A percentile compares a stretch with the other conserved stretches of the same genome.
Evolutionary conservation across 2,113 vertebrate species (phyloP).

Genomic region (Psephotus haematonotus): DNA sequence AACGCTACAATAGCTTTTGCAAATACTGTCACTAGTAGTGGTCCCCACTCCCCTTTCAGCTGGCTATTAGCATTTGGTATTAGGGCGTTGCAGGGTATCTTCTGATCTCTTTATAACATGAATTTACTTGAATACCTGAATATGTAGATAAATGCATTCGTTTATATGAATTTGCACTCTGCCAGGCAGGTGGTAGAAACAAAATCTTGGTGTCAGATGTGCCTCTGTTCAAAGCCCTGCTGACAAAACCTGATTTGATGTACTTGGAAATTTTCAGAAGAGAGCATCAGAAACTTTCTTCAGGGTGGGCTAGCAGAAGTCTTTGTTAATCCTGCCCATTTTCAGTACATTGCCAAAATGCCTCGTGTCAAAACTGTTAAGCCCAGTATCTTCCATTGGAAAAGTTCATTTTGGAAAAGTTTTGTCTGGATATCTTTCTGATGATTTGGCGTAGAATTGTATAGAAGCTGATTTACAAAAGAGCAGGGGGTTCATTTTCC

Average conservation of each 20-base stretch:
- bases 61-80: neutral
- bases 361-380: neutral
- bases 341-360: neutral
- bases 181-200: neutral
- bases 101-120: neutral
- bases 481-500: neutral
- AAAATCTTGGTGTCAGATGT: neutral
- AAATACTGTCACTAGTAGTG: neutral
- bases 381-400: neutral
- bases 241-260: neutral
- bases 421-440: neutral
- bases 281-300: neutral
- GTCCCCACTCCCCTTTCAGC: neutral
- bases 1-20: neutral
- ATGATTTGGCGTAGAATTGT: neutral
- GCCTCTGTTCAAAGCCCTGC: neutral
- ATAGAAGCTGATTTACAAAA: neutral
- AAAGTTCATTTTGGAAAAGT: neutral
- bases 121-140: neutral
- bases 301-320: neutral
- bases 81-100: neutral
- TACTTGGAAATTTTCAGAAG: neutral
- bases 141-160: neutral
- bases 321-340: neutral
- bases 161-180: neutral